Evolutionary conservation across 1,140 invertebrate genomes (phyloP), one percentile per base, ranked within the genome.

Genomic region (Maniola jurtina): DNA sequence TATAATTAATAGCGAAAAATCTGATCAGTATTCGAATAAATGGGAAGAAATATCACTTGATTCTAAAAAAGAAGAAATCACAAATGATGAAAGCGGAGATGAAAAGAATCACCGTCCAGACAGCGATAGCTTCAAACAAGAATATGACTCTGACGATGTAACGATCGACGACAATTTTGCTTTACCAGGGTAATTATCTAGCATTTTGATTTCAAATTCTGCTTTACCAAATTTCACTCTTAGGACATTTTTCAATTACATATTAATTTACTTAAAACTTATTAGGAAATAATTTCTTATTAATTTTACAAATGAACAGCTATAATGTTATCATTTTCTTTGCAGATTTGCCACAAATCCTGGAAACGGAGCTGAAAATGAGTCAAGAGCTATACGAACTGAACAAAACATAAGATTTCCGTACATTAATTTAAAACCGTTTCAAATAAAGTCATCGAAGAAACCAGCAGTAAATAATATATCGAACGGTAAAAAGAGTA

Each of bases 371-470:
- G 86, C 73, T n/a, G 88, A 90, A 78, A 90, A 90, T 71, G 88
- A 90, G 76, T 90, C 88, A 15, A 73, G 88, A 68, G 88, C 86
- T 9, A 90, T 90, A 62, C 80, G 86, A 11, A 88, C 85, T 7
- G 88, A 89, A 61, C 77, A 75, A 11, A 87, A 88, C 56, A 69
- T 88, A 10, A 78, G 83, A 25, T 89, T 89, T 65, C 88, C 88
- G 34, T 90, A 90, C 61, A 72, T 90, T 0, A 86, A 86, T 61
- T 70, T 90, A 11, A 88, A 90, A 66, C 86, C 87, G 14, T 88
- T 88, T 52, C 84, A 85, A 73, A 78, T 90, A 64, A 89, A 90
- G 69, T 73, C 74, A 16, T 54, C 64, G 25, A 83, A 83, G 25
- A 84, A 79, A 16, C 72, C 77, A 0, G 38, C 65, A 13, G 25